Conservation (phyloP, 2,888 invertebrate genomes). For the Uropetala carovei region DNA sequence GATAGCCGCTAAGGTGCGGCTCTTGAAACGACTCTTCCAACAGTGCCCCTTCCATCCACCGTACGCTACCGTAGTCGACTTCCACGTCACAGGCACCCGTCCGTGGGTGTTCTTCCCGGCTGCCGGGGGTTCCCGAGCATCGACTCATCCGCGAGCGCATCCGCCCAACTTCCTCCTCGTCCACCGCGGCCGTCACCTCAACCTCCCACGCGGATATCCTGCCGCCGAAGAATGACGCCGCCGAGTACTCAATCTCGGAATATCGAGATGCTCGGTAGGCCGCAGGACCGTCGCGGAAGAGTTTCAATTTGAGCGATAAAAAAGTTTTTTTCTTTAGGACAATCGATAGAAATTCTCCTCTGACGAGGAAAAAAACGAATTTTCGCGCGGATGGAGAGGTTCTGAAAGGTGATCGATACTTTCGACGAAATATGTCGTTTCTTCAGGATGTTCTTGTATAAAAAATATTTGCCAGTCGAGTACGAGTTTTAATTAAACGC, state of each 20-base stretch:
- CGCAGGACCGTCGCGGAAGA: too few relatives aligned
- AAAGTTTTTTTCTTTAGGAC: too few relatives aligned
- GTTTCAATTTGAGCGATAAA: too few relatives aligned
- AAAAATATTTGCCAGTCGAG: too few relatives aligned
- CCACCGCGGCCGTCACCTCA: neutral
- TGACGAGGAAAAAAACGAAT: too few relatives aligned
- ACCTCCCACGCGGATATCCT: slow-evolving; percentile 11
- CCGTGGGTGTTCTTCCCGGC: slow-evolving; percentile 32
- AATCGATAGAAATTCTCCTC: too few relatives aligned
- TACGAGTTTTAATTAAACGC: too few relatives aligned
- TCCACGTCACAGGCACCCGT: neutral
- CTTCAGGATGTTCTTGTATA: too few relatives aligned
- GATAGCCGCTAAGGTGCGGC: slow-evolving; percentile 11
- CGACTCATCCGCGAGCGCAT: slow-evolving; percentile 13
- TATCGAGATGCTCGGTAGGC: too few relatives aligned
- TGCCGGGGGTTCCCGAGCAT: slow-evolving; percentile 3
- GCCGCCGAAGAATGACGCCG: neutral
- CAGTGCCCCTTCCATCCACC: neutral
- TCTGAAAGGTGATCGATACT: too few relatives aligned
- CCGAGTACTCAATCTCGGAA: neutral
- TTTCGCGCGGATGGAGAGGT: too few relatives aligned
- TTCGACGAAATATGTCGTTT: too few relatives aligned
- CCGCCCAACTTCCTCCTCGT: slow-evolving; percentile 28
- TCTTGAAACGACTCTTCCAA: neutral
- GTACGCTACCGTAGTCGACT: neutral